phyloP scores from a whole-genome alignment of 2,888 invertebrate genomes.

The Aromia moschata region DNA sequence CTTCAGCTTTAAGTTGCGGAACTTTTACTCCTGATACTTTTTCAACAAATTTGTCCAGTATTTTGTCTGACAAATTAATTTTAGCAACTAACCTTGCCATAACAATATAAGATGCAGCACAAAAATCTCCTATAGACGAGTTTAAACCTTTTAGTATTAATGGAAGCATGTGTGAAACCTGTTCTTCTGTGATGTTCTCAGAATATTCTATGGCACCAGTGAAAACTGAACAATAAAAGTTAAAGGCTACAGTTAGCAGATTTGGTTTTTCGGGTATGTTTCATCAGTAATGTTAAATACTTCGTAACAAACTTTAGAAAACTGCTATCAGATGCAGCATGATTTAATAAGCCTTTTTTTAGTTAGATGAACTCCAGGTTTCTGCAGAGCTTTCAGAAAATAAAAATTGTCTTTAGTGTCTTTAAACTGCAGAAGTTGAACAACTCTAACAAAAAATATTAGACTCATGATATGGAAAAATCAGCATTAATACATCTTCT shows the following conservation, averaged over 20 bases:
- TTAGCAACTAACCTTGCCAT: conserved; percentile 75
- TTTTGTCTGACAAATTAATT: conserved; percentile 66
- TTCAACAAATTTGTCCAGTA: conserved; percentile 70
- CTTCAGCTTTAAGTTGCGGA: conserved; percentile 69
- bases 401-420: conserved; percentile 73
- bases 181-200: conserved; percentile 65
- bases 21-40: conserved; percentile 67
- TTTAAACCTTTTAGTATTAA: conserved; percentile 76
- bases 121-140: conserved; percentile 75
- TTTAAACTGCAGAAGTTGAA: conserved; percentile 79
- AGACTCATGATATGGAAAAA: conserved; percentile 93
- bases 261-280: conserved; percentile 69
- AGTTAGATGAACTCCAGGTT: conserved; percentile 77
- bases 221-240: conserved; percentile 81
- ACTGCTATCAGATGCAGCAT: conserved; percentile 71
- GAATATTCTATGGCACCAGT: conserved; percentile 75
- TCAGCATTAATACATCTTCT: conserved; percentile 79
- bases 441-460: conserved; percentile 83
- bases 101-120: conserved; percentile 78
- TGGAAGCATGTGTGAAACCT: conserved; percentile 76
- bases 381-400: conserved; percentile 80
- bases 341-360: conserved; percentile 77
- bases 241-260: conserved; percentile 75
- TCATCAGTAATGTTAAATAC: conserved; percentile 68
- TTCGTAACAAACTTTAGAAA: conserved; percentile 73